Evolutionary conservation across 2,888 invertebrate species (phyloP), one percentile per base, ranked within the genome.

Genomic region (Dexiosoma caninum): DNA sequence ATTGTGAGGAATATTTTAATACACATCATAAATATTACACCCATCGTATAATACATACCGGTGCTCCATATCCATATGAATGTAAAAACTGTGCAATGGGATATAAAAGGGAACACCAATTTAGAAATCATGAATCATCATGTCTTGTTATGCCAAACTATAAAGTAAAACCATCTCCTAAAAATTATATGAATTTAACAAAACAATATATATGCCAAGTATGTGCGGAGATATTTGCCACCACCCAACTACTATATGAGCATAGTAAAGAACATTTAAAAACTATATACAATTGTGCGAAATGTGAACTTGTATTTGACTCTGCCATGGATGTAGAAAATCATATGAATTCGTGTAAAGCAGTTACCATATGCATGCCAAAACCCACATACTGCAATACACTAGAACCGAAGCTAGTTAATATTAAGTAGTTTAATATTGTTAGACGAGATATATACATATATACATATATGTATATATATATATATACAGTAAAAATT

Each of bases 1-100:
- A 74, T 40, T 87, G 87, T 21, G 71, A 83, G 0, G 78, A 84
- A 14, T 69, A 19, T 49, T 83, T 79, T n/a, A 57, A n/a, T 12
- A 62, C 64, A 16, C 84, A 84, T 23, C 9, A 67, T 1, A 66
- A 55, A 60, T 87, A 85, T 66, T 78, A 67, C 19, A 80, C 66
- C 4, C 87, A 87, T 83, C 83, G 84, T 6, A 23, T 72, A 19
- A 32, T 32, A 14, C 83, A 83, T 19, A 78, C 81, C 0, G 81
- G 81, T 9, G 64, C 55, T n/a, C 3, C 16, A 12, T 40, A 32
- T 71, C 66, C 80, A 12, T 80, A 80, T 30, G 5, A 0, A 23
- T 80, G 80, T 12, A 21, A 9, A 35, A 67, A 71, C 19, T 80
- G 80, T 46, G 8, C 6, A 1, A 9, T 6, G 0, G 76, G 76